Percentiles rank a stretch among this genome's conserved stretches.
Conservation (phyloP, 2,797 vertebrate genomes). For the Alca torda region DNA sequence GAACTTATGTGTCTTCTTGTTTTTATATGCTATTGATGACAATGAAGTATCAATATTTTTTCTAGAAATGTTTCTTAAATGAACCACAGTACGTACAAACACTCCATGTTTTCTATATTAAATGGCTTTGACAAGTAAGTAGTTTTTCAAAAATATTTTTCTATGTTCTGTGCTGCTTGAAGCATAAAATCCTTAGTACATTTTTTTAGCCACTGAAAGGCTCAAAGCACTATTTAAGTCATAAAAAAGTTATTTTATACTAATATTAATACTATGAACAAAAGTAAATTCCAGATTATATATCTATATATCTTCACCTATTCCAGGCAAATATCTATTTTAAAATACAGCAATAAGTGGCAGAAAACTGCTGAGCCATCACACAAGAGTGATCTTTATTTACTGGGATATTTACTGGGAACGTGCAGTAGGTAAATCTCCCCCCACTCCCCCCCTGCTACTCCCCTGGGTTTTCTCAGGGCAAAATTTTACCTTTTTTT, state of each 20-base stretch:
- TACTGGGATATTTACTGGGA: neutral
- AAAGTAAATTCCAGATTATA: neutral
- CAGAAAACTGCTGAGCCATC: neutral
- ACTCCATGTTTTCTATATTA: neutral
- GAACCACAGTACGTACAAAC: neutral
- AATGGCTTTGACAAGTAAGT: neutral
- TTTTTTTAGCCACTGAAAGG: neutral
- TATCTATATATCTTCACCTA: neutral
- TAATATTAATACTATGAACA: neutral
- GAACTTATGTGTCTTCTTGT: neutral
- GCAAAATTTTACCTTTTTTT: neutral
- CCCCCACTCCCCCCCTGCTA: too few relatives aligned
- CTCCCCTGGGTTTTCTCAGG: neutral
- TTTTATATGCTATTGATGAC: neutral
- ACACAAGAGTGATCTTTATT: neutral
- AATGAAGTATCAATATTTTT: neutral
- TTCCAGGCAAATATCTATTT: neutral
- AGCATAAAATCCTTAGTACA: neutral
- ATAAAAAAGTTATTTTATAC: neutral
- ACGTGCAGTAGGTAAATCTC: neutral
- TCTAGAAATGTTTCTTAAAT: slow-evolving; percentile 1
- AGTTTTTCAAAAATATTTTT: neutral
- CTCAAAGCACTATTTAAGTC: neutral
- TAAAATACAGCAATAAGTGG: neutral
- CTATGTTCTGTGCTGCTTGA: neutral